A percentile compares a stretch with the other conserved stretches of the same genome.
phyloP scores from a whole-genome alignment of 2,113 vertebrate species.

The Ivindomyrus marchei region DNA sequence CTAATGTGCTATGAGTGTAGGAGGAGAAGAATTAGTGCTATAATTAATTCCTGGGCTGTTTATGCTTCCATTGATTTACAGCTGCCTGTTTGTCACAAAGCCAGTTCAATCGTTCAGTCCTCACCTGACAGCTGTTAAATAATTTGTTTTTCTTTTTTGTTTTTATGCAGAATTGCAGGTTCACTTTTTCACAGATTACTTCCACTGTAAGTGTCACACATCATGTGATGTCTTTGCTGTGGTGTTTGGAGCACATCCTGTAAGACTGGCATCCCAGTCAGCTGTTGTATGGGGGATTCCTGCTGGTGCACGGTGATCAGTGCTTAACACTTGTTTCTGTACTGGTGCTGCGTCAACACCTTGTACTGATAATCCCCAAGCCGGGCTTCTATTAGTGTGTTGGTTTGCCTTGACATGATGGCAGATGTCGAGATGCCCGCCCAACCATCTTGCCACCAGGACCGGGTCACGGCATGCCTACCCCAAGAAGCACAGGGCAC shows the following conservation, averaged over 20 bases:
- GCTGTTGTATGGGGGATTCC: not conserved
- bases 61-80: constrained; percentile 16
- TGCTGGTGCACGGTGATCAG: not conserved
- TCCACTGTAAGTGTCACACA: constrained; percentile 34
- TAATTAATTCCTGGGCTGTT: not conserved
- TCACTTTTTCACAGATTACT: constrained; percentile 36
- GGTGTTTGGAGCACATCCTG: not conserved
- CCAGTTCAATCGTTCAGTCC: constrained; percentile 10
- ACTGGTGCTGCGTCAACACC: not conserved
- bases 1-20: not conserved
- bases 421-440: not conserved
- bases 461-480: not conserved
- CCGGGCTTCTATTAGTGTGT: not conserved
- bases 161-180: constrained; percentile 42
- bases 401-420: not conserved
- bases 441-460: not conserved
- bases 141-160: constrained; percentile 25
- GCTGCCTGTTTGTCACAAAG: constrained; percentile 29
- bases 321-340: not conserved
- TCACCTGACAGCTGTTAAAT: constrained; percentile 33
- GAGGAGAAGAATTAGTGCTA: not conserved
- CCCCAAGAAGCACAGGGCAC: not conserved
- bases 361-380: not conserved
- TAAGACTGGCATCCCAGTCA: not conserved
- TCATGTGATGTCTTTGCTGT: constrained; percentile 22